Evolutionary conservation across 2,113 vertebrate species (phyloP).

Genomic region (Tringa solitaria): DNA sequence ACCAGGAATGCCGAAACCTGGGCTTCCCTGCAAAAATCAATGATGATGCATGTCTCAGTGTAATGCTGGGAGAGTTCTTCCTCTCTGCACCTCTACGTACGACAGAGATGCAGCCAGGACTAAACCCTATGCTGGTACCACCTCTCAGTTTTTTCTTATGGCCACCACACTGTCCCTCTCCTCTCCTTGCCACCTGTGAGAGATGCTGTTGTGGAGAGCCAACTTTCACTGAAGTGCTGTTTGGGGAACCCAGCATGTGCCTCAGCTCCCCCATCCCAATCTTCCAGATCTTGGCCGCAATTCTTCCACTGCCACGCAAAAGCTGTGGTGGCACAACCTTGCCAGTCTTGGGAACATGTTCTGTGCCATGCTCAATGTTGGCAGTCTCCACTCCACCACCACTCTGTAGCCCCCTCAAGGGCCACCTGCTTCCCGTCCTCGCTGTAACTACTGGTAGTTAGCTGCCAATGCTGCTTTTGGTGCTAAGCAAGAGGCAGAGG

Average conservation of each 20-base stretch:
- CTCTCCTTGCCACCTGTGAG: background rate
- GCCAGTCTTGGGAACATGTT: too few relatives aligned
- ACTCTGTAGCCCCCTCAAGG: background rate
- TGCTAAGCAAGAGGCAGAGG: background rate
- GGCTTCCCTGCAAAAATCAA: conserved; percentile 74
- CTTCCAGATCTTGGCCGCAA: background rate
- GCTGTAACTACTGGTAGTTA: background rate
- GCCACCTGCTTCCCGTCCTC: background rate
- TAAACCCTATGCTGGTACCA: background rate
- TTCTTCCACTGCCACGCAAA: background rate
- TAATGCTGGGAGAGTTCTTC: background rate
- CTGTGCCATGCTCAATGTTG: background rate
- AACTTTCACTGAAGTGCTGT: background rate
- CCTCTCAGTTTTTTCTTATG: background rate
- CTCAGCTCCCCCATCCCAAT: background rate
- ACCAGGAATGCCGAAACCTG: conserved; percentile 88
- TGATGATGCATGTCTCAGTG: background rate
- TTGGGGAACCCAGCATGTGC: background rate
- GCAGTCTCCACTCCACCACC: background rate
- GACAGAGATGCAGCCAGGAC: background rate
- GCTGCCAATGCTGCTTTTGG: background rate
- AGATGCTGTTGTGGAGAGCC: background rate
- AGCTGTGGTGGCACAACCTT: background rate
- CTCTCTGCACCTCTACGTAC: background rate
- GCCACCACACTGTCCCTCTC: background rate